Percentiles rank a stretch among this genome's conserved stretches.
Conservation (phyloP, 2,113 vertebrate species). For the Burhinus oedicnemus region DNA sequence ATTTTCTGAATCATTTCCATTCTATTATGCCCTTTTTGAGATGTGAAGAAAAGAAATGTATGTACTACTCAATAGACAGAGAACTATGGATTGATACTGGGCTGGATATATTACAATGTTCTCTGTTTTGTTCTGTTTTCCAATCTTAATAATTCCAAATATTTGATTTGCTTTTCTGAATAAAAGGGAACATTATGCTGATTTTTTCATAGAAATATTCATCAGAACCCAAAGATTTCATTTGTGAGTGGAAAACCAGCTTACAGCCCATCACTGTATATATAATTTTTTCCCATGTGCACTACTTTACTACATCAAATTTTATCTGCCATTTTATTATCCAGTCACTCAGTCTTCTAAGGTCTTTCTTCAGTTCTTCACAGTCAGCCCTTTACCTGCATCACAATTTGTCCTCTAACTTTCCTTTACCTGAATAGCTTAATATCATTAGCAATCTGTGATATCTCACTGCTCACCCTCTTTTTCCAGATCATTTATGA, state of each 20-base stretch:
- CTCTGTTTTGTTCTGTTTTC: background rate
- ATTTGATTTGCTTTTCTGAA: background rate
- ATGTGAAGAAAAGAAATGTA: background rate
- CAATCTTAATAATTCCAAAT: background rate
- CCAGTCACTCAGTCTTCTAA: background rate
- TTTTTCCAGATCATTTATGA: conserved; percentile 21
- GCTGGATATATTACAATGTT: background rate
- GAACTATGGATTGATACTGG: conserved; percentile 17
- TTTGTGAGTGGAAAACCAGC: background rate
- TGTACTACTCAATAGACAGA: background rate
- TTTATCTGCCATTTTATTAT: background rate
- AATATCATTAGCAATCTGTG: background rate
- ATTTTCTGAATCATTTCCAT: background rate
- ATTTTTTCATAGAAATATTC: background rate
- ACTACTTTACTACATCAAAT: background rate
- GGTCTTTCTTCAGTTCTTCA: background rate
- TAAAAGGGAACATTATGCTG: background rate
- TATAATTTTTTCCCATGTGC: background rate
- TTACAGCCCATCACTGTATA: background rate
- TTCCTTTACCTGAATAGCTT: conserved; percentile 38
- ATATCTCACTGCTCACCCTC: background rate
- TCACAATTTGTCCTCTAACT: conserved; percentile 33
- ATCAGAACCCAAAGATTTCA: background rate
- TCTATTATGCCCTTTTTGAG: background rate
- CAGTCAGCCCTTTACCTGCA: background rate